These are phyloP conservation scores for Leptonema lineaticorne DNA, from an alignment of 1,140 invertebrate species.

Conservation along the genomic window DNA sequence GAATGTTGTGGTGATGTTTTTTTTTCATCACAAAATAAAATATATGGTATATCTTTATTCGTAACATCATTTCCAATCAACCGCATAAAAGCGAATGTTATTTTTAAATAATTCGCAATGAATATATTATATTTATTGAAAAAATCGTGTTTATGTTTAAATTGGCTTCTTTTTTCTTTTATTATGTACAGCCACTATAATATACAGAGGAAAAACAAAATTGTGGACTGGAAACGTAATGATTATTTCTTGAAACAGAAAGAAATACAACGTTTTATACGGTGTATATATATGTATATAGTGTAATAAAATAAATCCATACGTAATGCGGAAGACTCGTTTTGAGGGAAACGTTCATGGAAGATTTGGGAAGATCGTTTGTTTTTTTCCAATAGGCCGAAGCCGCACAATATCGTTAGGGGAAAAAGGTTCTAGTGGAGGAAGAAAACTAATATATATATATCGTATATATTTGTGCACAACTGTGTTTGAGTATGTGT, in stretches of 20 bases:
- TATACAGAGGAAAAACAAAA: not conserved
- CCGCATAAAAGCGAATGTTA: no score
- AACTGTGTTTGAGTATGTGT: no score
- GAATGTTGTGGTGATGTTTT: no score
- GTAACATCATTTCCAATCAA: no score
- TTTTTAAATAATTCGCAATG: no score
- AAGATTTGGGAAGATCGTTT: slow-evolving; percentile 10
- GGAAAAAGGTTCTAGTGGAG: slow-evolving; percentile 4
- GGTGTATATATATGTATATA: not conserved
- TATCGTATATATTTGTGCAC: no score
- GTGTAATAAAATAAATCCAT: slow-evolving; percentile 19
- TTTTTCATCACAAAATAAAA: no score
- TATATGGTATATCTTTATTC: no score
- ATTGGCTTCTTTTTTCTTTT: no score
- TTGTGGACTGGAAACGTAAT: not conserved
- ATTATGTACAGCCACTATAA: no score
- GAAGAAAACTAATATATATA: not conserved
- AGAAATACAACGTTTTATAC: not conserved
- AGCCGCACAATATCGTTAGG: slow-evolving; percentile 14
- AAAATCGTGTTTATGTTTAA: no score
- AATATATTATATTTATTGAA: no score
- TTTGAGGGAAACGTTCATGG: slow-evolving; percentile 1
- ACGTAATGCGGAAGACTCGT: slow-evolving; percentile 8
- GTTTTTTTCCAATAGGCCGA: slow-evolving; percentile 13
- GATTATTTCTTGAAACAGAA: slow-evolving; percentile 5